These are phyloP conservation scores for Eueides isabella DNA, from an alignment of 1,140 invertebrate genomes.

Conservation along the genomic window DNA sequence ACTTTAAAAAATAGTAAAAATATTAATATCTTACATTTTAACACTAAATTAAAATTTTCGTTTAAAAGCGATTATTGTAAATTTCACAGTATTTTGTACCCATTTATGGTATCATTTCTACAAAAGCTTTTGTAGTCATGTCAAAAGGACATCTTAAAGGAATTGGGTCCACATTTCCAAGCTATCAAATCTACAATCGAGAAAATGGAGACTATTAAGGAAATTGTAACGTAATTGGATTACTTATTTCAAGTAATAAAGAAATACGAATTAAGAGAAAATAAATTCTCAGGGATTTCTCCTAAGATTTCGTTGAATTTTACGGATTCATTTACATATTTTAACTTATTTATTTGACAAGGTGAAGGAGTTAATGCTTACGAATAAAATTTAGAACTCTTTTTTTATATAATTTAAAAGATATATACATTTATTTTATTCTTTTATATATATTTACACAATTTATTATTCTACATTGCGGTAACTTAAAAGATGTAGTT, in stretches of 20 bases:
- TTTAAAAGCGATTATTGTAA: not conserved
- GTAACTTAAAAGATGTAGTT: not conserved
- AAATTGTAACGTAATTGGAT: slow-evolving; percentile 12
- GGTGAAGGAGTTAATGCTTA: not conserved
- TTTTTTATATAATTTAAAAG: too few relatives aligned
- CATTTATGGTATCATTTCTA: not conserved
- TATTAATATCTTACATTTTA: too few relatives aligned
- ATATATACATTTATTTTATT: too few relatives aligned
- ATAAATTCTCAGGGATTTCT: slow-evolving; percentile 3
- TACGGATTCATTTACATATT: not conserved
- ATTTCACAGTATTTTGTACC: not conserved
- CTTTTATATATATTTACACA: too few relatives aligned
- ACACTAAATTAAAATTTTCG: too few relatives aligned
- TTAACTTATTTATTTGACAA: not conserved
- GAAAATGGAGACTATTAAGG: slow-evolving; percentile 15
- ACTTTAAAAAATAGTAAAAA: too few relatives aligned
- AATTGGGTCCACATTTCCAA: slow-evolving; percentile 11
- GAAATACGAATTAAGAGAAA: slow-evolving; percentile 6
- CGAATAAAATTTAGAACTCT: not conserved
- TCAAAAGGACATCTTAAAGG: slow-evolving; percentile 13
- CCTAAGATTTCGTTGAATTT: slow-evolving; percentile 1
- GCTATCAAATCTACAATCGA: slow-evolving; percentile 15
- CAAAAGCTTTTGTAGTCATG: not conserved
- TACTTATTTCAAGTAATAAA: slow-evolving; percentile 15
- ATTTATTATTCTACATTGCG: too few relatives aligned